Conservation (phyloP, 2,797 vertebrate genomes). For the Melanotaenia nigrans region DNA sequence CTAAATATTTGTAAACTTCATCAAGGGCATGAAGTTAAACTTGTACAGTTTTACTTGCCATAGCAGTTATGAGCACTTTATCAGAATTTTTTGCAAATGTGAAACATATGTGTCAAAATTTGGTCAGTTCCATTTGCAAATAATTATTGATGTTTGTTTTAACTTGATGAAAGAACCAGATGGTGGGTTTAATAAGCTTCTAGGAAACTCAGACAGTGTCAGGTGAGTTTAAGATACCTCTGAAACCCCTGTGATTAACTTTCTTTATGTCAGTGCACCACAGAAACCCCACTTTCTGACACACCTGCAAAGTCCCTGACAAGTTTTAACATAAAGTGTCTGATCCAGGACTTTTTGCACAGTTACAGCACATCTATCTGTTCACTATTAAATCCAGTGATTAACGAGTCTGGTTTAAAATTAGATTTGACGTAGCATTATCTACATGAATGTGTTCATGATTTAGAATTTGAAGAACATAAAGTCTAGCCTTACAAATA, state of each 20-base stretch:
- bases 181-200: constrained; percentile 41
- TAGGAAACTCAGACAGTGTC: constrained; percentile 38
- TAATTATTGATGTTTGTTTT: constrained; percentile 72
- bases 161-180: constrained; percentile 58
- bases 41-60: constrained; percentile 44
- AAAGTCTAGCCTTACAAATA: constrained; percentile 27
- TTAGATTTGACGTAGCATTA: constrained; percentile 56
- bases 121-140: constrained; percentile 71
- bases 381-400: constrained; percentile 45
- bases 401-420: constrained; percentile 49
- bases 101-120: constrained; percentile 56
- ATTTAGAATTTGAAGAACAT: constrained; percentile 60
- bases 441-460: constrained; percentile 56
- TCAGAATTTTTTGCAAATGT: constrained; percentile 40
- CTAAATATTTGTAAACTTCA: constrained; percentile 70
- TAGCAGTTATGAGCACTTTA: constrained; percentile 45
- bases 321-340: constrained; percentile 12
- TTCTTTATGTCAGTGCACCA: constrained; percentile 16
- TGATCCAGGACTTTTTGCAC: constrained; percentile 28
- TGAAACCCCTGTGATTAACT: constrained; percentile 21
- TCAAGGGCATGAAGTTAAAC: constrained; percentile 38
- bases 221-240: constrained; percentile 46
- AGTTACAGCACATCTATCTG: constrained; percentile 39
- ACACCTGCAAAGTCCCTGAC: constrained; percentile 17
- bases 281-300: constrained; percentile 5